Base-by-base conservation (phyloP, 2,797 vertebrate genomes). In the Chelon auratus region DNA sequence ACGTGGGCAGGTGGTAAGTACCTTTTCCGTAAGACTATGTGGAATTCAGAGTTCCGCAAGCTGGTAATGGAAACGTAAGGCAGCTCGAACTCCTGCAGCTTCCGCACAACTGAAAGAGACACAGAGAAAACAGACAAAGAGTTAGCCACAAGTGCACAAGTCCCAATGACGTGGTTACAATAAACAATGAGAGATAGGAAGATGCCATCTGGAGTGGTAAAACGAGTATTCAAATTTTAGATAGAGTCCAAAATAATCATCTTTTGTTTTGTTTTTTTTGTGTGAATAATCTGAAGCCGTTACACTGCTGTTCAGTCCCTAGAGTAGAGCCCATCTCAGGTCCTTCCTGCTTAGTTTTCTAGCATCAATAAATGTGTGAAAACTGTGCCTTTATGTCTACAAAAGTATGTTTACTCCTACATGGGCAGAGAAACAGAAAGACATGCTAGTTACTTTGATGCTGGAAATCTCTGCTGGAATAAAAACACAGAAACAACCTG, bases 51-150 rank as follows among this genome's bases (percentile, higher is more conserved):
- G 91, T 91, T 96, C 82, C 84, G 95, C 82, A 99, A 94, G 91
- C 98, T 99, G 92, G 95, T 97, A 68, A 99, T 96, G 0, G 98
- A 99, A 26, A 99, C 97, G 0, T 97, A 99, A 0, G 97, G 98
- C 92, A 99, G 93, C 93, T 99, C 98, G 51, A 99, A 99, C 82
- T 99, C 98, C 93, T 99, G 98, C 90, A 99, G 95, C 91, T 98
- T 99, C 87, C 97, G 92, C 72, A 99, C 95, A 33, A 98, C 98
- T 99, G 81, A 69, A 52, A 87, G 22, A 58, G 30, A 57, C 22
- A 55, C 0, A 67, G 37, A 82, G 9, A 73, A 24, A 72, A 51
- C 30, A 74, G 51, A 83, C 20, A 75, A 37, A 79, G 20, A 58
- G 43, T 48, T 5, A 79, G 24, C 17, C 70, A 82, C 48, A 24